phyloP scores from a whole-genome alignment of 2,888 invertebrate species.

The Zygothrica quintamaculata region DNA sequence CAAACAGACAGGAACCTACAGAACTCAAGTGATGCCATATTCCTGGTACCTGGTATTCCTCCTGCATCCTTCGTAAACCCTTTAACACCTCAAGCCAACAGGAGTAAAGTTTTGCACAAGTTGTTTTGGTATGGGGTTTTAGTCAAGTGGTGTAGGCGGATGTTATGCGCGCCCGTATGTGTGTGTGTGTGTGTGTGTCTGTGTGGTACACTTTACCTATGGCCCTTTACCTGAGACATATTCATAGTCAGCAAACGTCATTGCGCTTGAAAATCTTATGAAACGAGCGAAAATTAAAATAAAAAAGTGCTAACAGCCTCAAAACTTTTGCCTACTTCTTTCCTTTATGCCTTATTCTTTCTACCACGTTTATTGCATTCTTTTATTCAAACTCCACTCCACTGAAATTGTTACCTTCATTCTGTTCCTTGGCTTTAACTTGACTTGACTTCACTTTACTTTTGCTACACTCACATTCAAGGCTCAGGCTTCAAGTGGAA shows the following conservation, averaged over 20 bases:
- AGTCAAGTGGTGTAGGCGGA: conserved; percentile 21
- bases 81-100: conserved; percentile 7
- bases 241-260: conserved; percentile 39
- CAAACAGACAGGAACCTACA: conserved; percentile 25
- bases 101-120: conserved; percentile 54
- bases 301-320: conserved; percentile 52
- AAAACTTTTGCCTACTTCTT: conserved; percentile 51
- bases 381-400: conserved; percentile 1
- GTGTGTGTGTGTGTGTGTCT: conserved; percentile 7
- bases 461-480: conserved; percentile 33
- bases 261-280: conserved; percentile 40
- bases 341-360: conserved; percentile 19
- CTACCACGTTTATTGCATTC: conserved; percentile 1
- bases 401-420: background rate
- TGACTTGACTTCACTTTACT: conserved; percentile 15
- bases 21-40: conserved; percentile 8
- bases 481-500: conserved; percentile 36
- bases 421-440: conserved; percentile 12
- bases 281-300: conserved; percentile 64
- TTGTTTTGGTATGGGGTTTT: conserved; percentile 37
- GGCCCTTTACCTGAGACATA: conserved; percentile 50
- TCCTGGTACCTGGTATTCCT: no score
- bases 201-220: background rate
- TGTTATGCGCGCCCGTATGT: conserved; percentile 10
- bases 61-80: no score